phyloP scores from a whole-genome alignment of 2,888 invertebrate species.

The Apeira syringaria region DNA sequence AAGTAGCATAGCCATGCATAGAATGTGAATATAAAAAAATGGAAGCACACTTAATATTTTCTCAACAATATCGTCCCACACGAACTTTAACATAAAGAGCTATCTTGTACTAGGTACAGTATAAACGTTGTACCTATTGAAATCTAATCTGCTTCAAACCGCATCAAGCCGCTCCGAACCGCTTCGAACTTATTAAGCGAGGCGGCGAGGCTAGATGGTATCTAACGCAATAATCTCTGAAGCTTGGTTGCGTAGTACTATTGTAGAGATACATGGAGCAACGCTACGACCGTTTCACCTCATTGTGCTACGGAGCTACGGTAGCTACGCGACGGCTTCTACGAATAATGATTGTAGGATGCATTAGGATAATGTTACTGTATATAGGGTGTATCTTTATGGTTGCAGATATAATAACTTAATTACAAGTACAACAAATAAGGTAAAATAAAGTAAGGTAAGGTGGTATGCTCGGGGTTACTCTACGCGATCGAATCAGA shows the following conservation, averaged over 20 bases:
- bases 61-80: not conserved
- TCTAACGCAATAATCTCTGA: conserved; percentile 11
- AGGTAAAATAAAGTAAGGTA: no score
- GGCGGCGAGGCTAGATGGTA: conserved; percentile 3
- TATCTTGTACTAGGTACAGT: not conserved
- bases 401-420: no score
- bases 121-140: not conserved
- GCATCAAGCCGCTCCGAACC: not conserved
- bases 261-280: not conserved
- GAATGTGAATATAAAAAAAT: no score
- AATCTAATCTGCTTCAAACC: conserved; percentile 1
- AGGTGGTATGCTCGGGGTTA: no score
- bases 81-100: conserved; percentile 1
- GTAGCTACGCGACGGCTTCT: not conserved
- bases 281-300: not conserved
- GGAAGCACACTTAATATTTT: no score
- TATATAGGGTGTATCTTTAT: no score
- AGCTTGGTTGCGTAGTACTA: not conserved
- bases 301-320: not conserved
- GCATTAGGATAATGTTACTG: no score
- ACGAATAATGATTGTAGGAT: not conserved
- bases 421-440: no score
- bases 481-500: no score
- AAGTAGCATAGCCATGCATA: no score
- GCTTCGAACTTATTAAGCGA: not conserved